Conservation (phyloP, 2,797 vertebrate genomes). For the Falco biarmicus region DNA sequence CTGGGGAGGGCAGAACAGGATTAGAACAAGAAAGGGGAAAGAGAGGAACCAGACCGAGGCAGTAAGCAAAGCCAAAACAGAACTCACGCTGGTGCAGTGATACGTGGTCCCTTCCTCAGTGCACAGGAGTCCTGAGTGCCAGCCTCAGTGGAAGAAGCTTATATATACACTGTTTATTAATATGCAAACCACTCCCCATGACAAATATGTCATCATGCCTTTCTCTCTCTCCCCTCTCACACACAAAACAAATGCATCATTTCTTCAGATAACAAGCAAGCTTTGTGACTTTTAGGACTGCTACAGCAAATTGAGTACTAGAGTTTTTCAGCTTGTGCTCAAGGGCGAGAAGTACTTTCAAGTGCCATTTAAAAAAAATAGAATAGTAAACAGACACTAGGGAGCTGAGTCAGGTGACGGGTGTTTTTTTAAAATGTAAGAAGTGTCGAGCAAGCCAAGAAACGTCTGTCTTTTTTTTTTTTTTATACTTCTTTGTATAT, state of each 20-base stretch:
- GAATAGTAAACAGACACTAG: no score
- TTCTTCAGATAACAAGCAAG: not conserved
- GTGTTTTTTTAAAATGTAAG: not conserved
- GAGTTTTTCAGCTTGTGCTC: not conserved
- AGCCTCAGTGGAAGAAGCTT: not conserved
- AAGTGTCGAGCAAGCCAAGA: not conserved
- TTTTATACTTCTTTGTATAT: no score
- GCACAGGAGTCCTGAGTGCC: not conserved
- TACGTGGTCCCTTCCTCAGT: not conserved
- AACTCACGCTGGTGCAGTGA: constrained; percentile 10
- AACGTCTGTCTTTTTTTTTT: not conserved
- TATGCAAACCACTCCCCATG: constrained; percentile 36
- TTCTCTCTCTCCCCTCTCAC: not conserved
- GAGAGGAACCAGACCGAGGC: not conserved
- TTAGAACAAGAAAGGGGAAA: not conserved
- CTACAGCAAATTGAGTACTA: not conserved
- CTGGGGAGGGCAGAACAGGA: not conserved
- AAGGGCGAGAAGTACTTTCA: not conserved
- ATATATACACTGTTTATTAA: not conserved
- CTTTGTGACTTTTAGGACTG: not conserved
- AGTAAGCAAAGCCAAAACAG: not conserved
- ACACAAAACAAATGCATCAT: not conserved
- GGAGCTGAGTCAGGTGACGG: not conserved
- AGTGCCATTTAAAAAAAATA: not conserved
- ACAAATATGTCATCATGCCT: not conserved